Evolutionary conservation across 2,888 invertebrate genomes (phyloP).

Genomic region (Thelaira solivaga): DNA sequence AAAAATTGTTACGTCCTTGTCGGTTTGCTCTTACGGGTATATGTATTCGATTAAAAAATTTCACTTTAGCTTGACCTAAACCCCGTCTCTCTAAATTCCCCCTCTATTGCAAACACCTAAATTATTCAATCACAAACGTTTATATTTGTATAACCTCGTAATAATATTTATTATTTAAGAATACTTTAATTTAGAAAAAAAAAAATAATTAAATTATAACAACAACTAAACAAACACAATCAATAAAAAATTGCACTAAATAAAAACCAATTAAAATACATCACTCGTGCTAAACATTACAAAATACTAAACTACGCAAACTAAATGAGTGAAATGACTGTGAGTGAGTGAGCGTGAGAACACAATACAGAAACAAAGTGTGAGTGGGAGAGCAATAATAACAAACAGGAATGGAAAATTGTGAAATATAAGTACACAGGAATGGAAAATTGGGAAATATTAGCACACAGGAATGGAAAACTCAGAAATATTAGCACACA

Average conservation of each 20-base stretch:
- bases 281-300: neutral
- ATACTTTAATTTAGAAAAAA: constrained; percentile 59
- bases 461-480: too few species aligned
- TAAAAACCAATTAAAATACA: constrained; percentile 28
- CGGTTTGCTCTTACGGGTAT: too few species aligned
- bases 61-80: constrained; percentile 7
- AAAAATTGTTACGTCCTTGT: too few species aligned
- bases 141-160: constrained; percentile 51
- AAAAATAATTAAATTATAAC: constrained; percentile 60
- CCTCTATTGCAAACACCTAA: neutral
- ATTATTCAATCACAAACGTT: constrained; percentile 15
- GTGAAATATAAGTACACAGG: too few species aligned
- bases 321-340: neutral
- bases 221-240: constrained; percentile 36
- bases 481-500: too few species aligned
- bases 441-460: too few species aligned
- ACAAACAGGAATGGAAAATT: too few species aligned
- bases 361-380: neutral
- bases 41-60: neutral
- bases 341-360: neutral
- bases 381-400: neutral
- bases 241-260: constrained; percentile 37
- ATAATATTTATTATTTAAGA: constrained; percentile 54
- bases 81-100: too few species aligned
- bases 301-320: constrained; percentile 6